Percentiles rank a stretch among this genome's conserved stretches.
These are phyloP conservation scores for Oppia nitens DNA, from an alignment of 1,140 invertebrate species.

Conservation along the genomic window DNA sequence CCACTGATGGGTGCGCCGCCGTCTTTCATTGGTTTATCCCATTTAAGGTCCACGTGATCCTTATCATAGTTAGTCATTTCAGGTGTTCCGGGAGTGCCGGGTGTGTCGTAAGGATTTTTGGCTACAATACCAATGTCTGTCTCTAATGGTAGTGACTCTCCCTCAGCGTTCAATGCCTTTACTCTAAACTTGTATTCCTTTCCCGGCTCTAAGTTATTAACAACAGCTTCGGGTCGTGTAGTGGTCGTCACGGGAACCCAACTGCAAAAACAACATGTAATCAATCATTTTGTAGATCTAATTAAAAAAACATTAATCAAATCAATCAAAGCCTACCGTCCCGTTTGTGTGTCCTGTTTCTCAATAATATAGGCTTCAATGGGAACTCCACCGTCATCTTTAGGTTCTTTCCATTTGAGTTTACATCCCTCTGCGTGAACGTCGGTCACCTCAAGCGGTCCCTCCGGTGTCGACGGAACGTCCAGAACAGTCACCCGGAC, in stretches of 20 bases:
- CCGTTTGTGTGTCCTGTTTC: slow-evolving; percentile 79
- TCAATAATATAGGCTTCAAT: slow-evolving; percentile 96
- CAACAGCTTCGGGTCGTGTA: slow-evolving; percentile 67
- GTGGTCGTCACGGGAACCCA: slow-evolving; percentile 80
- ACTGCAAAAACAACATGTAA: slow-evolving; percentile 60
- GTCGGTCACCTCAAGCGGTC: slow-evolving; percentile 52
- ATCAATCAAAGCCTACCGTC: slow-evolving; percentile 66
- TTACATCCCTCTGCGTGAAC: slow-evolving; percentile 82
- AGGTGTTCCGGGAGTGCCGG: slow-evolving; percentile 52
- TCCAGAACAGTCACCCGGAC: slow-evolving; percentile 58
- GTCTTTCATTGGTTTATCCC: slow-evolving; percentile 78
- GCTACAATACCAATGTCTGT: slow-evolving; percentile 68
- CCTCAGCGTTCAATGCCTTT: slow-evolving; percentile 93
- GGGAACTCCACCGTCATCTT: slow-evolving; percentile 84
- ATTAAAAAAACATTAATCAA: slow-evolving; percentile 7
- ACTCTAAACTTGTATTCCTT: slow-evolving; percentile 85
- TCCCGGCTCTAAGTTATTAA: slow-evolving; percentile 80
- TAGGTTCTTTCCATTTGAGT: slow-evolving; percentile 76
- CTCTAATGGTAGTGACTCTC: slow-evolving; percentile 77
- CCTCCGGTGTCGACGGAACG: slow-evolving; percentile 21
- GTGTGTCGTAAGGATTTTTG: slow-evolving; percentile 82
- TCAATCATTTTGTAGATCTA: slow-evolving; percentile 70
- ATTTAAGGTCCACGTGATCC: slow-evolving; percentile 51
- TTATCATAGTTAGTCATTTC: slow-evolving; percentile 65
- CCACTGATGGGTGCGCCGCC: slow-evolving; percentile 91